These are phyloP conservation scores for Tinamus major DNA, from an alignment of 2,797 vertebrate genomes.

Conservation along the genomic window DNA sequence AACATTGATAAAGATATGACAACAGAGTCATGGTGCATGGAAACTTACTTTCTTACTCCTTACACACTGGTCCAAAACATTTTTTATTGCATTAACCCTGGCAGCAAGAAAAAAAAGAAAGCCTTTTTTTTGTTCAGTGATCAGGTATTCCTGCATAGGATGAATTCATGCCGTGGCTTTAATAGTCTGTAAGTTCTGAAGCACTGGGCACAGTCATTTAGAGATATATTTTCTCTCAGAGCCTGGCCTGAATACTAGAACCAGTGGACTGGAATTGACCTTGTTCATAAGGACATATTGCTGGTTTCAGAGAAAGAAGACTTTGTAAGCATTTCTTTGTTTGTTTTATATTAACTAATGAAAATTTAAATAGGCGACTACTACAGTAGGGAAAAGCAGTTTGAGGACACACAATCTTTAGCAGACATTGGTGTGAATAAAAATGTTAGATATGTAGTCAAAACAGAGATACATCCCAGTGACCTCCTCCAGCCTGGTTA, in stretches of 20 bases:
- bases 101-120: background rate
- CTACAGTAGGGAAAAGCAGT: background rate
- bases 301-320: background rate
- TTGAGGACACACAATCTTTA: background rate
- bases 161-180: background rate
- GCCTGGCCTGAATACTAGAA: background rate
- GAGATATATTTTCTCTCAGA: background rate
- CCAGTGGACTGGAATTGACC: background rate
- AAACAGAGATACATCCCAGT: background rate
- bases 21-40: background rate
- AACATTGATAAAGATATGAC: background rate
- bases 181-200: background rate
- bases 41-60: slow-evolving; percentile 17
- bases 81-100: slow-evolving; percentile 35
- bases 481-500: background rate
- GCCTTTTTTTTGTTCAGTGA: background rate
- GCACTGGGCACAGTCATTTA: background rate
- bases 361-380: background rate
- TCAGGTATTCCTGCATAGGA: background rate
- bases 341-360: background rate
- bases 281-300: background rate
- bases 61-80: background rate
- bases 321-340: background rate
- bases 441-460: background rate
- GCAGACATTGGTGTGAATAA: background rate